Evolutionary conservation across 1,140 invertebrate species (phyloP), one percentile per base, ranked within the genome.

Genomic region (Prorops nasuta): DNA sequence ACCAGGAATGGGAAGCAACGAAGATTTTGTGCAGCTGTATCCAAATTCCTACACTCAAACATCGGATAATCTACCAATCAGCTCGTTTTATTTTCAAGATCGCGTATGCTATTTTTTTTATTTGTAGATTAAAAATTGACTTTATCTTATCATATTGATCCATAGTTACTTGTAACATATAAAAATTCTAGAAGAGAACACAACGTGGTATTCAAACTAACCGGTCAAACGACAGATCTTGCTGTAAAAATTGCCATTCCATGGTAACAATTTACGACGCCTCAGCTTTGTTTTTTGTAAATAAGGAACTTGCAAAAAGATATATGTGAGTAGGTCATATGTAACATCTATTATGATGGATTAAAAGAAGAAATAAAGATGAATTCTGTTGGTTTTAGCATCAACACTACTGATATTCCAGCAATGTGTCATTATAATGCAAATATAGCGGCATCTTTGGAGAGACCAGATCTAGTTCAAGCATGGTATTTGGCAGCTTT

Each of bases 381-480:
- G 15, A 44, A 34, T 37, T 24, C 51, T 43, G 36, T 53, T 39
- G 49, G 39, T 69, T 73, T 22, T 63, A 86, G 84, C 21, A 79
- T 86, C 44, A 80, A 85, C 51, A 67, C 71, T 28, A 67, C 68
- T 9, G 80, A 87, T 64, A 75, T 85, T 12, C 64, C 67, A 50
- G 80, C 79, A 6, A 90, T 92, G 79, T 96, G 93, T 71, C 83
- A 86, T 37, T 83, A 83, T 42, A 96, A 97, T 80, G 86, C 88
- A 15, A 81, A 83, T 53, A 80, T 87, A 4, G 91, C 92, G 16
- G 81, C 84, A 6, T 78, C 82, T 17, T 76, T 88, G 38, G 89
- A 88, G 6, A 83, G 92, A 31, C 80, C 84, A 53, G 94, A 96
- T 76, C 72, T 96, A 32, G 84, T 90, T 14, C 90, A 94, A 72